phyloP scores from a whole-genome alignment of 2,797 vertebrate genomes.

The Protosalanx chinensis region DNA sequence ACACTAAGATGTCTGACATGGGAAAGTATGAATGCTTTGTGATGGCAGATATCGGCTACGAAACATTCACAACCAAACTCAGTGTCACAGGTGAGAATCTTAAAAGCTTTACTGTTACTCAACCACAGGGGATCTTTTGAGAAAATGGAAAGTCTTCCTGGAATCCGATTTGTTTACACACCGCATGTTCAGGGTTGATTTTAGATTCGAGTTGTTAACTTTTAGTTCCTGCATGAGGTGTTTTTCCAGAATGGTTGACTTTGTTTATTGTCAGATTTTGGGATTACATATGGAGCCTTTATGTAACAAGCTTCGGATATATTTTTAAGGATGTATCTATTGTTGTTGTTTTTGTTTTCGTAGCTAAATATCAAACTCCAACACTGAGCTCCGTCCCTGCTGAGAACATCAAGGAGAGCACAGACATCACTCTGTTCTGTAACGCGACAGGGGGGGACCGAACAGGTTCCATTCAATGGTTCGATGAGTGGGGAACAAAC shows the following conservation, averaged over 20 bases:
- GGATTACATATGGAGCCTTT: too few species aligned
- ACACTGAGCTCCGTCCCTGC: accelerated
- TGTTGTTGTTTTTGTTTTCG: constrained; percentile 9
- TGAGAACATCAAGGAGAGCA: accelerated
- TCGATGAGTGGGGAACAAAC: accelerated
- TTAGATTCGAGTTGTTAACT: background rate
- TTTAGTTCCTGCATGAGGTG: constrained; percentile 35
- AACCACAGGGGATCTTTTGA: background rate
- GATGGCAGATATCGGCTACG: accelerated
- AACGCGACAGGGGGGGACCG: constrained; percentile 55
- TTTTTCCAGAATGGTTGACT: too few species aligned
- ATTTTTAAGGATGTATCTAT: background rate
- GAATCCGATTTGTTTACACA: background rate
- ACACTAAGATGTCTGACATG: constrained; percentile 22
- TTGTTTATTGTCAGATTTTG: too few species aligned
- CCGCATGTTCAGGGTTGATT: background rate
- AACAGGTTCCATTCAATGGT: constrained; percentile 58
- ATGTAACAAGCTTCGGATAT: too few species aligned
- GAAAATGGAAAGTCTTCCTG: background rate
- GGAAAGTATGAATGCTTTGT: constrained; percentile 12
- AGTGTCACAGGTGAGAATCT: constrained; percentile 54
- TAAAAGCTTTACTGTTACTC: background rate
- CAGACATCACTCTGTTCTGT: constrained; percentile 39
- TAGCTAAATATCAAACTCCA: constrained; percentile 49
- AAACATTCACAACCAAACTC: accelerated